These are phyloP conservation scores for Chelonus insularis DNA, from an alignment of 1,140 invertebrate genomes.

Conservation along the genomic window DNA sequence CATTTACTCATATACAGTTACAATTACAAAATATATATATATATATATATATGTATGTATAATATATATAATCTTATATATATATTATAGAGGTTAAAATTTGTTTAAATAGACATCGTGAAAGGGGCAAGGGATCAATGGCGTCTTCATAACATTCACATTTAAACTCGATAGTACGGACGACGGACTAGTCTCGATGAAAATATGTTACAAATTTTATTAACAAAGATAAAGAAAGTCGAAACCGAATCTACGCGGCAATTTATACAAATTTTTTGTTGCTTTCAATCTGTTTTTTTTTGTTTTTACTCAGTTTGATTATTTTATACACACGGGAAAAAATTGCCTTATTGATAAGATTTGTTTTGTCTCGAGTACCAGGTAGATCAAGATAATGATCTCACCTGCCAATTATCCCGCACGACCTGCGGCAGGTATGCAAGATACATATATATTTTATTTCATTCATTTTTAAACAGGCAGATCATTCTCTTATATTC, in stretches of 20 bases:
- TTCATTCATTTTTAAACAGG: no score
- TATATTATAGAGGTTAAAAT: constrained; percentile 51
- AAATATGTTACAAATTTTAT: constrained; percentile 32
- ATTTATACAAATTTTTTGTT: constrained; percentile 10
- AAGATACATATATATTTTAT: no score
- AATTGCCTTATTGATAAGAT: constrained; percentile 17
- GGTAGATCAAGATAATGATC: constrained; percentile 13
- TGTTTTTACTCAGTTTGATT: background rate
- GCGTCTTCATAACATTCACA: constrained; percentile 24
- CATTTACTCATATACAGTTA: no score
- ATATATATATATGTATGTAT: constrained; percentile 6
- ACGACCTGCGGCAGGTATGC: constrained; percentile 31
- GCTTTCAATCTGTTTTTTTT: background rate
- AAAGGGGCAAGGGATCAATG: constrained; percentile 5
- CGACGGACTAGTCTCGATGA: constrained; percentile 35
- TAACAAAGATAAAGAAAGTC: background rate
- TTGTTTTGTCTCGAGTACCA: constrained; percentile 13
- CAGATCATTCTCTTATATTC: constrained; percentile 4
- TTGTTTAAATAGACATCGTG: constrained; percentile 41
- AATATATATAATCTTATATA: constrained; percentile 45
- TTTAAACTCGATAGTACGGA: constrained; percentile 30
- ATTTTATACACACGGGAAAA: constrained; percentile 27
- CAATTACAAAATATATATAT: background rate
- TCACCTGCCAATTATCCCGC: constrained; percentile 21
- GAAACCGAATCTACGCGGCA: constrained; percentile 5